Percentiles rank a stretch among this genome's conserved stretches.
Conservation (phyloP, 2,888 invertebrate species). For the Pterostichus madidus region DNA sequence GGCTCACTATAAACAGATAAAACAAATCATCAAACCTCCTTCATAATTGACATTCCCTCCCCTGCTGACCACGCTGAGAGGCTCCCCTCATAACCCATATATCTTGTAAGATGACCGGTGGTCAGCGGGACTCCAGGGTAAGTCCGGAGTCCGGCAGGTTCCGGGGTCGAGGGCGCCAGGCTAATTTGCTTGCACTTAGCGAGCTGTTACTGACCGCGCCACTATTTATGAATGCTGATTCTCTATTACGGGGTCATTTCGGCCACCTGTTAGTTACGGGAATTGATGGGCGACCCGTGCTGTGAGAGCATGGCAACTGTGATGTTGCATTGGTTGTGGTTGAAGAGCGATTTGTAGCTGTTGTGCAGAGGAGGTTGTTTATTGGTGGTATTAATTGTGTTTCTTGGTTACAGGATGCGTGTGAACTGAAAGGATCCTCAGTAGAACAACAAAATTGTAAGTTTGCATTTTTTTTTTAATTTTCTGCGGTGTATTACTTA, state of each 20-base stretch:
- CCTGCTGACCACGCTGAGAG: neutral
- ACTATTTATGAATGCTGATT: conserved; percentile 65
- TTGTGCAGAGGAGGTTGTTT: neutral
- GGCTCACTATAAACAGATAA: neutral
- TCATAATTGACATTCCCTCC: neutral
- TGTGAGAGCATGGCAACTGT: conserved; percentile 9
- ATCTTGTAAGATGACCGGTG: conserved; percentile 56
- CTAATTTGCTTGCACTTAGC: conserved; percentile 62
- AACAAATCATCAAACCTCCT: neutral
- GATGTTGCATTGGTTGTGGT: conserved; percentile 5
- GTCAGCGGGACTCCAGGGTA: neutral
- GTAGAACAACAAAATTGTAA: neutral
- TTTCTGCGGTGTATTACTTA: too few relatives aligned
- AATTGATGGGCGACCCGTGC: conserved; percentile 30
- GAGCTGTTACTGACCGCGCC: conserved; percentile 53
- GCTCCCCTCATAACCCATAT: conserved; percentile 45
- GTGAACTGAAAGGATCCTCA: neutral
- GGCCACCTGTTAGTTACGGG: conserved; percentile 57
- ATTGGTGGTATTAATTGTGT: neutral
- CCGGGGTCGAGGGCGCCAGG: conserved; percentile 8
- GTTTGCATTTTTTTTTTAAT: neutral
- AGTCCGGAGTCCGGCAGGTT: neutral
- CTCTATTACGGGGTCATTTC: conserved; percentile 60
- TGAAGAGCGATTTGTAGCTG: neutral
- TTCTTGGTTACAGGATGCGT: neutral